Percentiles rank a stretch among this genome's conserved stretches.
Evolutionary conservation across 1,140 invertebrate species (phyloP).

Genomic region (Drosophila seguyi): DNA sequence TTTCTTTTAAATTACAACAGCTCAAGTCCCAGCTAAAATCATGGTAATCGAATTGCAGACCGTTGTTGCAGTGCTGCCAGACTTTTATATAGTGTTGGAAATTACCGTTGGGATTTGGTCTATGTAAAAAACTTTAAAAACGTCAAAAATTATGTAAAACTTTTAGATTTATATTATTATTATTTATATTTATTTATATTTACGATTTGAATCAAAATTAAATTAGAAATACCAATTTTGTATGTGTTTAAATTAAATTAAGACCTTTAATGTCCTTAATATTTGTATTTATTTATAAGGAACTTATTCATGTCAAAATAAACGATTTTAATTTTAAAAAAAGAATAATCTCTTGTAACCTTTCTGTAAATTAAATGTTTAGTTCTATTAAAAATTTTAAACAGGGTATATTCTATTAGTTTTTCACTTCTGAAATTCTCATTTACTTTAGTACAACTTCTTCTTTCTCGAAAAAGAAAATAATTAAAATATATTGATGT

Average conservation of each 20-base stretch:
- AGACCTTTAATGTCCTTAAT: background rate
- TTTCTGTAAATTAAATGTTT: too few relatives aligned
- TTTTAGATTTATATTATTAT: too few relatives aligned
- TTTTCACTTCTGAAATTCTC: background rate
- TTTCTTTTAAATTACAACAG: too few relatives aligned
- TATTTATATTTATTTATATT: too few relatives aligned
- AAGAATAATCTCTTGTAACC: too few relatives aligned
- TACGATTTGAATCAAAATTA: background rate
- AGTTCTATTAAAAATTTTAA: too few relatives aligned
- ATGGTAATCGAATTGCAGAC: background rate
- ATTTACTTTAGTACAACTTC: background rate
- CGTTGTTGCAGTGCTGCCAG: background rate
- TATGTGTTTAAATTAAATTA: too few relatives aligned
- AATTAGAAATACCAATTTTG: background rate
- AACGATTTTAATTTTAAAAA: too few relatives aligned
- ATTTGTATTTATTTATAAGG: background rate
- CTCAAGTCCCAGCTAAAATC: background rate
- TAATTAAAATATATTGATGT: background rate
- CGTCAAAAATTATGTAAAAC: background rate
- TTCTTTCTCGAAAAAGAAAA: background rate
- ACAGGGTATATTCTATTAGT: too few relatives aligned
- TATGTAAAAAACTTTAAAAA: background rate
- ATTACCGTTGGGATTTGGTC: background rate
- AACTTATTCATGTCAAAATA: background rate
- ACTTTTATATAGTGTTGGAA: background rate